These are phyloP conservation scores for Tiphia femorata DNA, from an alignment of 2,888 invertebrate species.

Conservation along the genomic window DNA sequence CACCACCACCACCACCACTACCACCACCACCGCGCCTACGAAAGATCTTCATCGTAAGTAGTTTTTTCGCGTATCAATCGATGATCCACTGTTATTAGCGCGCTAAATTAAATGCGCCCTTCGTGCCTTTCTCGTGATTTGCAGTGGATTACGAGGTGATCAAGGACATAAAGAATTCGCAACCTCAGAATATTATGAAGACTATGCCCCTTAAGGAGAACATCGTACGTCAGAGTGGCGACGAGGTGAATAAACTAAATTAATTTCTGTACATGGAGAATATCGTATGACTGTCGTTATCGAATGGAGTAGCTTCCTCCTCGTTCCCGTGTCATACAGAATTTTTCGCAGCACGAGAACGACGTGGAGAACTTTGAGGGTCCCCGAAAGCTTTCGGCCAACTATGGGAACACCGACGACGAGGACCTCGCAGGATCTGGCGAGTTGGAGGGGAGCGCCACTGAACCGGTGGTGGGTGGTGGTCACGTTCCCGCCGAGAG, in stretches of 20 bases:
- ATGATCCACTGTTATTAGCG: too few relatives aligned
- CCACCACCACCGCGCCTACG: conserved; percentile 4
- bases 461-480: conserved; percentile 5
- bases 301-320: too few relatives aligned
- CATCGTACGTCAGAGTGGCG: background rate
- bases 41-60: too few relatives aligned
- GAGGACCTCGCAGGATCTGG: conserved; percentile 62
- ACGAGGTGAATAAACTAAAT: background rate
- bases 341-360: conserved; percentile 34
- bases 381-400: conserved; percentile 22
- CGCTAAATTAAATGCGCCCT: too few relatives aligned
- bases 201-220: background rate
- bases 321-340: too few relatives aligned
- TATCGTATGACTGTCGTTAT: too few relatives aligned
- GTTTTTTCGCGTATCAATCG: background rate
- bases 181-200: too few relatives aligned
- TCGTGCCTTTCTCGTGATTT: too few relatives aligned
- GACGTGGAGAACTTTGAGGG: conserved; percentile 41
- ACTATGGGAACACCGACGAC: conserved; percentile 48
- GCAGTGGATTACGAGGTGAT: too few relatives aligned
- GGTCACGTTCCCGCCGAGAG: too few relatives aligned
- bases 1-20: conserved; percentile 8
- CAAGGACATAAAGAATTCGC: too few relatives aligned
- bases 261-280: too few relatives aligned
- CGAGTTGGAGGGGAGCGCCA: conserved; percentile 57